These are phyloP conservation scores for Onychomys leucogaster DNA, from an alignment of 2,797 vertebrate species.

Conservation along the genomic window DNA sequence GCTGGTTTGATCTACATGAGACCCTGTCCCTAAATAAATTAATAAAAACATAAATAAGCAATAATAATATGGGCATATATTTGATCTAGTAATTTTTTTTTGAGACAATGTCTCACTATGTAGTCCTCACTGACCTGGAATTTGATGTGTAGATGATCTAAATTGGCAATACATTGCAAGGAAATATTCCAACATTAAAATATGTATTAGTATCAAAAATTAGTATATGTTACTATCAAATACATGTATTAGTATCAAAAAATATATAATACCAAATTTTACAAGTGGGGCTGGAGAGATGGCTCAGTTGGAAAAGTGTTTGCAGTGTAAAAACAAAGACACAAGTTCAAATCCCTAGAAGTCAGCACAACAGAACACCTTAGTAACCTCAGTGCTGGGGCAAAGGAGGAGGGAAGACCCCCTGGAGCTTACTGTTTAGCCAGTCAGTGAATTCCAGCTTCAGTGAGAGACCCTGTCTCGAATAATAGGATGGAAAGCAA, in stretches of 20 bases:
- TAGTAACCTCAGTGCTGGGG: not conserved
- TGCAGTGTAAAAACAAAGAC: not conserved
- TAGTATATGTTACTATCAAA: not conserved
- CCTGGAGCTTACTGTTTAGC: not conserved
- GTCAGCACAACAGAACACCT: too few relatives aligned
- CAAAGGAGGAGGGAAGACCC: not conserved
- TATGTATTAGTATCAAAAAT: not conserved
- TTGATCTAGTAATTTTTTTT: not conserved
- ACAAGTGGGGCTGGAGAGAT: not conserved
- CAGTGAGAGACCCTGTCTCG: not conserved
- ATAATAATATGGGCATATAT: not conserved
- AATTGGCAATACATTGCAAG: not conserved
- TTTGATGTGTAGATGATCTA: not conserved
- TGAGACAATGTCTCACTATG: not conserved
- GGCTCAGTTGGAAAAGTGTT: not conserved
- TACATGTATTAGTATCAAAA: not conserved
- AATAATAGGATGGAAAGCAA: not conserved
- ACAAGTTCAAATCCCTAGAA: not conserved
- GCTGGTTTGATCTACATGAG: not conserved
- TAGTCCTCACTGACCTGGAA: not conserved
- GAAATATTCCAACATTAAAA: not conserved
- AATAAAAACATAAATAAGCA: not conserved
- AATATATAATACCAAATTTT: not conserved
- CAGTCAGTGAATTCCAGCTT: not conserved
- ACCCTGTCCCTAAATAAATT: not conserved